Evolutionary conservation across 2,113 vertebrate species (phyloP), one percentile per base, ranked within the genome.

Genomic region (Eira barbara): DNA sequence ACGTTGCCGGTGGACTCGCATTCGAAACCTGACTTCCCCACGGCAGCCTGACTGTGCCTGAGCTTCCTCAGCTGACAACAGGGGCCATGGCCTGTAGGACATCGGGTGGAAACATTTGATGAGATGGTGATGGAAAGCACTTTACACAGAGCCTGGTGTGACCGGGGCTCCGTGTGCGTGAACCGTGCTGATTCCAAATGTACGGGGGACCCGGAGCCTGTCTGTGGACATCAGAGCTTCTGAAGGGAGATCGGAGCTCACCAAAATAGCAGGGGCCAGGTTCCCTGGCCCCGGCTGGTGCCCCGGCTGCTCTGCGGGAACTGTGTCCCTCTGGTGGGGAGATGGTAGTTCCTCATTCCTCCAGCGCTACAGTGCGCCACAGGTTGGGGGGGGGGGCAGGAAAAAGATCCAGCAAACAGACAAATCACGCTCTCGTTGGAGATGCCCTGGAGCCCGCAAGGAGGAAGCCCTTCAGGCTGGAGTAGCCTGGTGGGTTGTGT

Each of bases 91-190:
- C 36, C 1, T 1, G 3, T 13, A 4, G n/a, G 80, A 15, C 7
- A 0, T 23, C 12, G 1, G 15, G 20, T 10, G n/a, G 17, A 12
- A 55, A 21, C 4, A 1, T 11, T 13, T 0, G 29, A 4, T 21
- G 90, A 2, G 4, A 1, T 1, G 20, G 0, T 5, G 3, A 1
- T 0, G 1, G 74, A 52, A 36, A 20, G 20, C 42, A 2, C 27
- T 15, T 3, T 9, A 2, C 61, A 0, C 9, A 69, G 57, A 78
- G 59, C 67, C 49, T 18, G 45, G 86, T 0, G 0, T 0, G 4
- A 4, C 1, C 0, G 2, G 47, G 45, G 29, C 63, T 34, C 21
- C 9, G 0, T 1, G 0, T 2, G 31, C 13, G 29, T 3, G 21
- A 13, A 4, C 27, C 0, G 0, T 2, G 0, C 14, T 29, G 34